Evolutionary conservation across 2,888 invertebrate species (phyloP).

Genomic region (Glyphotaelius pellucidus): DNA sequence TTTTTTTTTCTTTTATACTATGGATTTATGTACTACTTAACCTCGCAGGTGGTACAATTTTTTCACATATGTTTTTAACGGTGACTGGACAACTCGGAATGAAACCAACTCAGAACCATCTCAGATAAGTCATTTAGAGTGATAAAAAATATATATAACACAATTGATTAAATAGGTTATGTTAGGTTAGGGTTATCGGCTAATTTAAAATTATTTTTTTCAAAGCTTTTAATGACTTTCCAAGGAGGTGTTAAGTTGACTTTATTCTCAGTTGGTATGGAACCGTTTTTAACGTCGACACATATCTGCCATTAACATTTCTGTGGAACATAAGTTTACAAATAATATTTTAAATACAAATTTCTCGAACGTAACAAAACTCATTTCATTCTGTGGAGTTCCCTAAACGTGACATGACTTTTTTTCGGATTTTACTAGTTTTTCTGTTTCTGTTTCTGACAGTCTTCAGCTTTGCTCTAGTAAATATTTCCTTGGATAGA

Average conservation of each 20-base stretch:
- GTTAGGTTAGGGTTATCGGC: no score
- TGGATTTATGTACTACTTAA: background rate
- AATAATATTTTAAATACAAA: background rate
- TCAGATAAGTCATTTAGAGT: no score
- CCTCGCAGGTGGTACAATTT: background rate
- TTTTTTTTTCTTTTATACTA: no score
- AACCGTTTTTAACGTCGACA: background rate
- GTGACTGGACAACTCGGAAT: no score
- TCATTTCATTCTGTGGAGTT: background rate
- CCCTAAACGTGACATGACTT: slow-evolving; percentile 11
- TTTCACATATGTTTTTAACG: no score
- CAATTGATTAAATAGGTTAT: no score
- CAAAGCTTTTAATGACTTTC: no score
- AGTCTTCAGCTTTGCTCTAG: background rate
- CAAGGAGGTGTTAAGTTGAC: no score
- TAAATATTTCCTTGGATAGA: background rate
- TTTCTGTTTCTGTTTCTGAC: slow-evolving; percentile 7
- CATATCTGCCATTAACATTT: background rate
- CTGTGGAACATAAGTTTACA: background rate
- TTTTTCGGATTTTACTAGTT: background rate
- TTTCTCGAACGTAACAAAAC: background rate
- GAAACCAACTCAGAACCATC: no score
- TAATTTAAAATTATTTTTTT: no score
- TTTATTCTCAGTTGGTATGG: no score
- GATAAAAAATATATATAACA: no score